phyloP scores from a whole-genome alignment of 2,113 vertebrate genomes.

The Podiceps cristatus region DNA sequence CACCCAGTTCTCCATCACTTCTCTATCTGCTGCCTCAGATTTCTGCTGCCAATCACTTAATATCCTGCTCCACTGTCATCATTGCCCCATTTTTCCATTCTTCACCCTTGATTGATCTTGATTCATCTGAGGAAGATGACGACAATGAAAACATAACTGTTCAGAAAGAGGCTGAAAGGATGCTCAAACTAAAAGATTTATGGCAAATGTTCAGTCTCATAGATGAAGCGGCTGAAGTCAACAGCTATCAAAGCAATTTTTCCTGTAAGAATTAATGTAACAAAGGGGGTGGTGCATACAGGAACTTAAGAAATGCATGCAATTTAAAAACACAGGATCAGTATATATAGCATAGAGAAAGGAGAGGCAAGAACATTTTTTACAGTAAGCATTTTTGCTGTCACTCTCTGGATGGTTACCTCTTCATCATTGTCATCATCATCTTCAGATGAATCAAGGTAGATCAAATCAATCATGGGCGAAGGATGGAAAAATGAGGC shows the following conservation, averaged over 20 bases:
- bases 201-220: not conserved
- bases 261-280: constrained; percentile 42
- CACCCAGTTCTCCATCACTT: not conserved
- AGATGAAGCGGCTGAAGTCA: constrained; percentile 52
- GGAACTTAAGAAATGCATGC: constrained; percentile 14
- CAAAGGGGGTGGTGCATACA: constrained; percentile 1
- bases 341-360: not conserved
- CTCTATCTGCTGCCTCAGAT: not conserved
- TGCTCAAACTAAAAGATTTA: constrained; percentile 41
- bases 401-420: not conserved
- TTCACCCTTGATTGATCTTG: constrained; percentile 52
- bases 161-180: constrained; percentile 24
- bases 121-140: constrained; percentile 44
- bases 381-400: constrained; percentile 28
- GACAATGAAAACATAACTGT: constrained; percentile 36
- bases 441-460: constrained; percentile 43
- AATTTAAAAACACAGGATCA: not conserved
- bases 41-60: constrained; percentile 6
- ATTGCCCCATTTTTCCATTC: constrained; percentile 36
- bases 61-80: constrained; percentile 21
- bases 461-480: constrained; percentile 4
- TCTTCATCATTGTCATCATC: constrained; percentile 57
- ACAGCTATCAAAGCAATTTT: constrained; percentile 44
- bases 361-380: constrained; percentile 29
- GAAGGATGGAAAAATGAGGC: constrained; percentile 2